These are phyloP conservation scores for Stegastes partitus DNA, from an alignment of 2,113 vertebrate species.

Conservation along the genomic window DNA sequence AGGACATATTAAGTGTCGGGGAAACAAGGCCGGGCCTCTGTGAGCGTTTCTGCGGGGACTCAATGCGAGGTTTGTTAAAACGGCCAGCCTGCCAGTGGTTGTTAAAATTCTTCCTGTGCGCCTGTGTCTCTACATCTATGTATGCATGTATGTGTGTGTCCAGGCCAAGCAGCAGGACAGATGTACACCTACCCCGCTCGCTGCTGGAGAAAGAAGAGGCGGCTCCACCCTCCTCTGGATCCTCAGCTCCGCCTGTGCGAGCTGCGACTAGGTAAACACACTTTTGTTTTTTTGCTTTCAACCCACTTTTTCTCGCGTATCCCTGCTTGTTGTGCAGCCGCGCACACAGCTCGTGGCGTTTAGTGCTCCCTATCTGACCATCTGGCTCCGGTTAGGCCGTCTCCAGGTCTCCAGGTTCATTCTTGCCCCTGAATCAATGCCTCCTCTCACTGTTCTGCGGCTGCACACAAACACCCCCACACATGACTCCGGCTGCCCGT, in stretches of 20 bases:
- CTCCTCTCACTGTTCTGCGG: conserved; percentile 72
- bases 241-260: conserved; percentile 95
- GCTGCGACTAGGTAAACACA: conserved; percentile 81
- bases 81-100: conserved; percentile 43
- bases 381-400: conserved; percentile 80
- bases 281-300: background rate
- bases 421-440: conserved; percentile 77
- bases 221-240: conserved; percentile 95
- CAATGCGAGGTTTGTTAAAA: conserved; percentile 61
- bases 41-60: conserved; percentile 33
- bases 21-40: conserved; percentile 22
- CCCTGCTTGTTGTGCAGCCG: background rate
- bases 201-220: conserved; percentile 98
- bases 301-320: background rate
- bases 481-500: conserved; percentile 55
- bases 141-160: conserved; percentile 42
- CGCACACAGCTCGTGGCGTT: conserved; percentile 35
- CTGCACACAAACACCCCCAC: conserved; percentile 58
- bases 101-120: conserved; percentile 67
- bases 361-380: conserved; percentile 72
- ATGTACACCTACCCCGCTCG: conserved; percentile 98
- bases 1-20: conserved; percentile 46
- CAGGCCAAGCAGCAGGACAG: conserved; percentile 95
- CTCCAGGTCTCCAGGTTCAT: conserved; percentile 79
- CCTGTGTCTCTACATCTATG: conserved; percentile 19